Conservation (phyloP, 2,113 vertebrate genomes). For the Sturnira hondurensis region DNA sequence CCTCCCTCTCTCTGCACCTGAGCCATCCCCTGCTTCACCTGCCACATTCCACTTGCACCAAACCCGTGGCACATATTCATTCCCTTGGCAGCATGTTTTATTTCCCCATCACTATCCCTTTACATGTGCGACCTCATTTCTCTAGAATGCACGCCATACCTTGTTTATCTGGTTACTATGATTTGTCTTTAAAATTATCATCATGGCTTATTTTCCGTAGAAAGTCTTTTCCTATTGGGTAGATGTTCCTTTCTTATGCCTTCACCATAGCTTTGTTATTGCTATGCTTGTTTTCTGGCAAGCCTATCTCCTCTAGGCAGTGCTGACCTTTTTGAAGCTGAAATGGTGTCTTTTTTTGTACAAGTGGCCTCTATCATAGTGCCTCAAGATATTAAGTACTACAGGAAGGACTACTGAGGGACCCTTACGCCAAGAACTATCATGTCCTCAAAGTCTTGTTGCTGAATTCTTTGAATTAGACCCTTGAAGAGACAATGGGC, state of each 20-base stretch:
- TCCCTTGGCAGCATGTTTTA: not conserved
- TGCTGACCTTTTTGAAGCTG: not conserved
- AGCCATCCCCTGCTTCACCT: not conserved
- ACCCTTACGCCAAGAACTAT: not conserved
- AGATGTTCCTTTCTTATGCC: not conserved
- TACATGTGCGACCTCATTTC: not conserved
- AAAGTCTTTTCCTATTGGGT: not conserved
- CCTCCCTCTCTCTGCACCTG: not conserved
- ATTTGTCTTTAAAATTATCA: not conserved
- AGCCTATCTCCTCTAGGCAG: not conserved
- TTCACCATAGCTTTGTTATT: not conserved
- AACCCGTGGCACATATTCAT: rapidly evolving
- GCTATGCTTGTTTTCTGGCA: not conserved
- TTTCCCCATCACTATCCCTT: not conserved
- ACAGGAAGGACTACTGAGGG: not conserved
- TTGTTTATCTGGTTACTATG: not conserved
- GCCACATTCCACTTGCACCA: not conserved
- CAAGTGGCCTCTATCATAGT: not conserved
- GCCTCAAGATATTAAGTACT: not conserved
- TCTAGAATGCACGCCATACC: not conserved
- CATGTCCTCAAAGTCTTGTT: not conserved
- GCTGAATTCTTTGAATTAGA: constrained; percentile 20
- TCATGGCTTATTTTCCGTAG: not conserved
- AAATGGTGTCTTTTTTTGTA: not conserved
- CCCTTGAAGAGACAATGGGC: not conserved